Evolutionary conservation across 2,797 vertebrate genomes (phyloP), one percentile per base, ranked within the genome.

Genomic region (Masticophis lateralis): DNA sequence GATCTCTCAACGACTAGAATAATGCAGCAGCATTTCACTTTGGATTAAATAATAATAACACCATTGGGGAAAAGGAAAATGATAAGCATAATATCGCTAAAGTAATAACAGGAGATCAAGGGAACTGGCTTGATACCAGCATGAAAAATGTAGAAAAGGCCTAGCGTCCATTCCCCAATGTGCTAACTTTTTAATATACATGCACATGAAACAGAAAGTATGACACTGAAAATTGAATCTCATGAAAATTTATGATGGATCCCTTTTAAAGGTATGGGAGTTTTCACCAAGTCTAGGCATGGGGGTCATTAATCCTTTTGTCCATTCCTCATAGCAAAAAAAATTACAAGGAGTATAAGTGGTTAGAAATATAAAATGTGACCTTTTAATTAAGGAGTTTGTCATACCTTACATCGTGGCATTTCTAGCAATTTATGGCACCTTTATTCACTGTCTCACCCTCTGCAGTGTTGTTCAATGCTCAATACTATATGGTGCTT

Each of bases 221-320:
- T 88, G 53, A 56, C 56, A 88, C 55, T 88, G 87, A n/a, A 88
- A 92, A 57, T n/a, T 47, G 56, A 63, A 63, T 16, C 79, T 86
- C 51, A 43, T 18, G 47, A 86, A 56, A 47, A 92, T 20, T 63
- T 51, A 92, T 55, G 22, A 60, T 14, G 86, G 32, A 66, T 63
- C 87, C 74, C n/a, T 51, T 92, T 59, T 79, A 59, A 79, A 59
- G 14, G 27, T 51, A 60, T 61, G 66, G 12, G n/a, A 43, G 18
- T 5, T 32, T 93, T 93, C 59, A 13, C 25, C 32, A 25, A 88
- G 55, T 53, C 8, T 28, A 4, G 57, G 51, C 18, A 47, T 88
- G 53, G 86, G 86, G 88, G 25, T 43, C 55, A 5, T 1, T 3
- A 0, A 0, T 86, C 1, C 2, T 2, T 83, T 32, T 9, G 59